Evolutionary conservation across 2,888 invertebrate species (phyloP).

Genomic region (Nomada fucata): DNA sequence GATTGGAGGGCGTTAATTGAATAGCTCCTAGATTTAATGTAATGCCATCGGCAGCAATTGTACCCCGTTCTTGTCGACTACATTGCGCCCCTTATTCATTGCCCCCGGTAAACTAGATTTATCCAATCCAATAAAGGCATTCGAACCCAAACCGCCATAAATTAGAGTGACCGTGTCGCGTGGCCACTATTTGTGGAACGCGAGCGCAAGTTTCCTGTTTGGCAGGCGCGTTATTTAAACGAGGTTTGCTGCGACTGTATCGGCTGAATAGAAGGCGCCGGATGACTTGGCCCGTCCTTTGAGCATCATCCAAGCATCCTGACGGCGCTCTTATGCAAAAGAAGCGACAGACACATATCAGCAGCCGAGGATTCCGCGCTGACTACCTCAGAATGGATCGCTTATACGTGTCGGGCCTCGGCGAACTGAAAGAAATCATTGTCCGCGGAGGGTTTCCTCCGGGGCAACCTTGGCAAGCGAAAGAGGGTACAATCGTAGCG

Average conservation of each 20-base stretch:
- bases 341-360: constrained; percentile 33
- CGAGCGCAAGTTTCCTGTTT: neutral
- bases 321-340: constrained; percentile 35
- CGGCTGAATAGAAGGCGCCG: neutral
- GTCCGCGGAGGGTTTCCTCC: constrained; percentile 45
- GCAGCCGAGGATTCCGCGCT: constrained; percentile 6
- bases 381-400: constrained; percentile 48
- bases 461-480: constrained; percentile 38
- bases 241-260: neutral
- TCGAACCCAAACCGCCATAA: too few relatives aligned
- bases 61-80: neutral
- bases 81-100: neutral
- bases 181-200: too few relatives aligned
- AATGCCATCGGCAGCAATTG: neutral
- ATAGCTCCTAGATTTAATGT: neutral
- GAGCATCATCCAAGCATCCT: constrained; percentile 14
- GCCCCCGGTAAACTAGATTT: neutral
- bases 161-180: too few relatives aligned
- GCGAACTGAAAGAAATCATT: constrained; percentile 52
- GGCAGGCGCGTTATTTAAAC: neutral
- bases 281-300: neutral
- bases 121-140: neutral
- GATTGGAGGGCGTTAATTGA: neutral
- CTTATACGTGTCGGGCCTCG: constrained; percentile 18
- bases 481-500: constrained; percentile 42